Percentiles rank a stretch among this genome's conserved stretches.
These are phyloP conservation scores for Pheosia gnoma DNA, from an alignment of 2,888 invertebrate species.

Conservation along the genomic window DNA sequence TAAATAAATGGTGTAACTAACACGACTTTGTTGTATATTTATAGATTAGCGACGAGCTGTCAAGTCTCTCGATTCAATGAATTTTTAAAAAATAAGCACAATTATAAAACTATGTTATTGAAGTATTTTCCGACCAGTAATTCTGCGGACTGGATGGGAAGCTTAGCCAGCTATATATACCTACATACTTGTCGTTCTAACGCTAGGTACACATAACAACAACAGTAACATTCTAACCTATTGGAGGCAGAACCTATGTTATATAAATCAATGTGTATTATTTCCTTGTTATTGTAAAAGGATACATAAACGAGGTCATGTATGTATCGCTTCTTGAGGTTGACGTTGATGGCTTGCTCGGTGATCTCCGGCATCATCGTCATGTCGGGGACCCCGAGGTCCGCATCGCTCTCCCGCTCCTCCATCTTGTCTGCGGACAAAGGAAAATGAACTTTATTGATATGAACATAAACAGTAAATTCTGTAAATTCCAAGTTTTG, in stretches of 20 bases:
- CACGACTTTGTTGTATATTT: neutral
- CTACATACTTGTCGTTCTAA: no score
- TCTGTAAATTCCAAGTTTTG: no score
- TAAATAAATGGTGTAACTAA: no score
- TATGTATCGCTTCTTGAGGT: slow-evolving; percentile 91
- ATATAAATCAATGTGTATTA: no score
- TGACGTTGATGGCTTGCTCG: slow-evolving; percentile 94
- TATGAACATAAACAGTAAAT: neutral
- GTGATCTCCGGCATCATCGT: slow-evolving; percentile 95
- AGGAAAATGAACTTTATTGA: slow-evolving; percentile 9
- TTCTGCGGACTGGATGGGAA: no score
- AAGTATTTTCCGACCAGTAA: no score
- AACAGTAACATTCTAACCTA: no score
- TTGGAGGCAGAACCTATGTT: no score
- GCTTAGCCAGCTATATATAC: no score
- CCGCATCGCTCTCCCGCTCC: slow-evolving; percentile 73
- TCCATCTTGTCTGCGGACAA: slow-evolving; percentile 71
- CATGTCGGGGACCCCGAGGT: slow-evolving; percentile 95
- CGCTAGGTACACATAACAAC: no score
- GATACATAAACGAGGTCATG: slow-evolving; percentile 96
- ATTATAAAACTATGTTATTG: no score
- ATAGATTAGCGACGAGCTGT: neutral
- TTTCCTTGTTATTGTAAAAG: slow-evolving; percentile 79
- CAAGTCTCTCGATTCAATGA: neutral
- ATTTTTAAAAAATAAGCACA: neutral